These are phyloP conservation scores for Eupithecia subumbrata DNA, from an alignment of 2,888 invertebrate species.

Conservation along the genomic window DNA sequence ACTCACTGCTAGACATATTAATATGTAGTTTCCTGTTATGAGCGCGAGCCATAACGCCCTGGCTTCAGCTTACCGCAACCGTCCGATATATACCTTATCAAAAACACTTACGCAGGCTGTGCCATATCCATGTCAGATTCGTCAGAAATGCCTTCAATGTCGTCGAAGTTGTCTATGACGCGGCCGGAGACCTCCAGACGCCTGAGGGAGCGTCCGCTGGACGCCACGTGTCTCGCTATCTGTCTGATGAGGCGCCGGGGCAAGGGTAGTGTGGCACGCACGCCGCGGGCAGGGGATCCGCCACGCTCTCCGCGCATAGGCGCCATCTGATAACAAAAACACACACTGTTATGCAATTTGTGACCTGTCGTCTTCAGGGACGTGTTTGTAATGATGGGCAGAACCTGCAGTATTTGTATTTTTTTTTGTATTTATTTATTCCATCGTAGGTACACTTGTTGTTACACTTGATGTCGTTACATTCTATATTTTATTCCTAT, in stretches of 20 bases:
- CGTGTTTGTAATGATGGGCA: too few species aligned
- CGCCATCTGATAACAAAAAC: slow-evolving; percentile 67
- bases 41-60: not conserved
- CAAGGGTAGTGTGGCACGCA: slow-evolving; percentile 80
- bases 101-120: slow-evolving; percentile 71
- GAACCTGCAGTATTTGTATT: too few species aligned
- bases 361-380: too few species aligned
- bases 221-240: slow-evolving; percentile 80
- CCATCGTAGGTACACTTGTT: too few species aligned
- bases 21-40: not conserved
- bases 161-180: slow-evolving; percentile 81
- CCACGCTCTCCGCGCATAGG: slow-evolving; percentile 81
- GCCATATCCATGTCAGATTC: slow-evolving; percentile 75
- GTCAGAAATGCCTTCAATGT: slow-evolving; percentile 74
- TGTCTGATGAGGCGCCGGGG: slow-evolving; percentile 78
- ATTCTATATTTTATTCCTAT: too few species aligned
- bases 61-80: not conserved
- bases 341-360: not conserved
- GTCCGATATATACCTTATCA: not conserved
- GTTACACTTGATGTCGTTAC: too few species aligned
- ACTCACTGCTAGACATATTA: not conserved
- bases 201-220: slow-evolving; percentile 79
- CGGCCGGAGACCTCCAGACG: slow-evolving; percentile 80
- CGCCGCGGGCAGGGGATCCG: slow-evolving; percentile 76
- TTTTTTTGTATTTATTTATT: too few species aligned